A percentile compares a stretch with the other conserved stretches of the same genome.
These are phyloP conservation scores for Parapsyche elsis DNA, from an alignment of 1,140 invertebrate species.

Conservation along the genomic window DNA sequence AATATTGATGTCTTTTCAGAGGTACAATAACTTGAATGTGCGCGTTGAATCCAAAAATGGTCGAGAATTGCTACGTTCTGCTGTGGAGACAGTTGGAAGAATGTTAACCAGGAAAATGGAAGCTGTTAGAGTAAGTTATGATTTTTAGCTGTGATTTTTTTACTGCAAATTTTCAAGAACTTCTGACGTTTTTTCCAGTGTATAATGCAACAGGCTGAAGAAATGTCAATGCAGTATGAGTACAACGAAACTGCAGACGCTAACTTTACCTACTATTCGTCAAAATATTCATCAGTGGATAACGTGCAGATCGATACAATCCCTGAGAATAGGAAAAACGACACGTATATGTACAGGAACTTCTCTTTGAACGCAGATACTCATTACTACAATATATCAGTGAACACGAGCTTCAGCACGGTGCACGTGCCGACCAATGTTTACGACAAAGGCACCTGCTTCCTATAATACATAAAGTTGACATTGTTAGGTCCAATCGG, in stretches of 20 bases:
- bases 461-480: slow-evolving; percentile 43
- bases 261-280: slow-evolving; percentile 74
- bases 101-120: slow-evolving; percentile 87
- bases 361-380: slow-evolving; percentile 76
- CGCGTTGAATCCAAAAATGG: slow-evolving; percentile 80
- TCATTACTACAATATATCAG: slow-evolving; percentile 86
- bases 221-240: slow-evolving; percentile 71
- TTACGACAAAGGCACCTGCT: slow-evolving; percentile 79
- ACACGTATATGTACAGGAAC: slow-evolving; percentile 63
- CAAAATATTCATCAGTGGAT: slow-evolving; percentile 73
- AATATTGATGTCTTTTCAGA: slow-evolving; percentile 65
- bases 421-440: slow-evolving; percentile 96
- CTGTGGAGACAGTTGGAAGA: slow-evolving; percentile 77
- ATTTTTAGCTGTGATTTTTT: background rate
- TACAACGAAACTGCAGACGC: slow-evolving; percentile 61
- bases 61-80: slow-evolving; percentile 76
- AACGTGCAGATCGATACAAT: slow-evolving; percentile 56
- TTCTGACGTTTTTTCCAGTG: slow-evolving; percentile 16
- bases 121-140: slow-evolving; percentile 73
- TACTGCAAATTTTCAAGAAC: slow-evolving; percentile 1
- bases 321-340: slow-evolving; percentile 61
- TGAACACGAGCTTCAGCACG: slow-evolving; percentile 86
- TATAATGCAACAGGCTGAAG: slow-evolving; percentile 77
- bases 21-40: slow-evolving; percentile 79
- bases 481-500: no score